Evolutionary conservation across 2,113 vertebrate genomes (phyloP).

Genomic region (Solenodon paradoxus): DNA sequence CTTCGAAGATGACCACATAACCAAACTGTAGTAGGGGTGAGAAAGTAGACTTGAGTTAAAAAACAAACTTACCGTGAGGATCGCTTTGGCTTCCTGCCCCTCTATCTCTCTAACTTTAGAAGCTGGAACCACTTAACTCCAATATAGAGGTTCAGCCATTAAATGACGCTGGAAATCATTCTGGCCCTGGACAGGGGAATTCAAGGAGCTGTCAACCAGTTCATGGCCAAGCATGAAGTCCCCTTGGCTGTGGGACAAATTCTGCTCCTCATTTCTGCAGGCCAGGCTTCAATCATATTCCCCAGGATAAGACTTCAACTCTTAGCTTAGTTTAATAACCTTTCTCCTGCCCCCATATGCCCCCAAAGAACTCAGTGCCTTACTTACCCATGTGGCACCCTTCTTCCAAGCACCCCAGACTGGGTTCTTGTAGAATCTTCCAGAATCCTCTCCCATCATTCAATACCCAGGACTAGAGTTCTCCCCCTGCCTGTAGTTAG

Average conservation of each 20-base stretch:
- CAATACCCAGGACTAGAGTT: not conserved
- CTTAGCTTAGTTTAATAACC: not conserved
- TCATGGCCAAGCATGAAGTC: not conserved
- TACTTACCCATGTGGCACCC: rapidly evolving
- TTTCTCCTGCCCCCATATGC: rapidly evolving
- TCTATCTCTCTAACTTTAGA: not conserved
- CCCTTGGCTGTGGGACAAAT: not conserved
- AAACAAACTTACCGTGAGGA: not conserved
- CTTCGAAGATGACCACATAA: not conserved
- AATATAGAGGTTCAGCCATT: not conserved
- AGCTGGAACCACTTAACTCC: constrained; percentile 22
- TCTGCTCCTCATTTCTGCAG: not conserved
- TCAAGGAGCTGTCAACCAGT: not conserved
- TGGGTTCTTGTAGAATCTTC: no score
- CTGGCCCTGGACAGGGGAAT: not conserved
- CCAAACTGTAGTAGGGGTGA: not conserved
- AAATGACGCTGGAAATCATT: constrained; percentile 4
- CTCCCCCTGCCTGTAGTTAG: not conserved
- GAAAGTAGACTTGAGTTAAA: not conserved
- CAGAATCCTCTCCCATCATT: not conserved
- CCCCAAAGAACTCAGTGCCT: rapidly evolving
- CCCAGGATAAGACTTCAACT: not conserved
- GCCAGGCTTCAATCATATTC: not conserved
- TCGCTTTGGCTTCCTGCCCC: not conserved
- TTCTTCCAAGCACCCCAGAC: not conserved